Conservation (phyloP, 1,140 invertebrate species). For the Archivesica marissinica region DNA sequence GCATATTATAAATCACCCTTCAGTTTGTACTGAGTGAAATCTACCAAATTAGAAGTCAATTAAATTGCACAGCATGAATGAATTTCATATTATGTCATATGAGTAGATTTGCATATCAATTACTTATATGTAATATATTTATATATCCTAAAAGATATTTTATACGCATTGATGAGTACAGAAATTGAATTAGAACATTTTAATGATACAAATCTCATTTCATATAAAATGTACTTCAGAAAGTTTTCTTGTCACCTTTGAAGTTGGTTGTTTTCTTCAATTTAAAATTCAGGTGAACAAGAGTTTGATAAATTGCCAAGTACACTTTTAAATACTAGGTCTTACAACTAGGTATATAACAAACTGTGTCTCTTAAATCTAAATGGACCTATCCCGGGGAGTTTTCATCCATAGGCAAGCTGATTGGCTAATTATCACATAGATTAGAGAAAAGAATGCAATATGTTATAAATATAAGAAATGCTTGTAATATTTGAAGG, state of each 20-base stretch:
- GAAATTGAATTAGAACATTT: neutral
- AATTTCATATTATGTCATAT: constrained; percentile 13
- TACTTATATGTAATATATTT: neutral
- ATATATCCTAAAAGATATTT: neutral
- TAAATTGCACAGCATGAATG: constrained; percentile 10
- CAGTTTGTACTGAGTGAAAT: too few relatives aligned
- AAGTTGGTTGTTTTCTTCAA: neutral
- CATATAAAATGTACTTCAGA: neutral
- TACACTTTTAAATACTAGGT: neutral
- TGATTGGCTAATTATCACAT: neutral
- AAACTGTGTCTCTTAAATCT: neutral
- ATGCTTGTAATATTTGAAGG: neutral
- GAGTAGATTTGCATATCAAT: constrained; percentile 7
- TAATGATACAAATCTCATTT: neutral
- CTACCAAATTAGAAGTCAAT: too few relatives aligned
- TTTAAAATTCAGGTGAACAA: constrained; percentile 19
- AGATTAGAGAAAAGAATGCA: neutral
- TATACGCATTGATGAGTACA: neutral
- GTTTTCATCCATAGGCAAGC: neutral
- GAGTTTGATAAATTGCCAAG: neutral
- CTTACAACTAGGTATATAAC: neutral
- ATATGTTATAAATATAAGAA: neutral
- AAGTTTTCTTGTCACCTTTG: neutral
- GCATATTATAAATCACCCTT: too few relatives aligned
- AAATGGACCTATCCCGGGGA: neutral